Evolutionary conservation across 2,797 vertebrate genomes (phyloP).

Genomic region (Ciconia nigra): DNA sequence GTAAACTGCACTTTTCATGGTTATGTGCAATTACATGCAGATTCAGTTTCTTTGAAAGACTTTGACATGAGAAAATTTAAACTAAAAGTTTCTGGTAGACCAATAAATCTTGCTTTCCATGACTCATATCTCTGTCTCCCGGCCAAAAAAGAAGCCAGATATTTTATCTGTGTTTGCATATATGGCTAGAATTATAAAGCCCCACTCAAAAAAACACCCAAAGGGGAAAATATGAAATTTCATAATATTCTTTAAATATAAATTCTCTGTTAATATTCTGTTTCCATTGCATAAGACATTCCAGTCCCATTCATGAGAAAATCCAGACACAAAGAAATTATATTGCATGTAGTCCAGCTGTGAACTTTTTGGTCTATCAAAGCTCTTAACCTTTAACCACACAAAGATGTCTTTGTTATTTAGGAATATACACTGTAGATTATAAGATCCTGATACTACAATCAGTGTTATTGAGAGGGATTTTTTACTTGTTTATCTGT

Average conservation of each 20-base stretch:
- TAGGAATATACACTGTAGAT: neutral
- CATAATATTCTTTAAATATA: neutral
- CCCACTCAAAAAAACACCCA: neutral
- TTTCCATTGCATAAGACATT: neutral
- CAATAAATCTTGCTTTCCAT: constrained; percentile 44
- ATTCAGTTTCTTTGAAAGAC: constrained; percentile 25
- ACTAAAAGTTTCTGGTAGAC: constrained; percentile 28
- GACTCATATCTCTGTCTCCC: constrained; percentile 21
- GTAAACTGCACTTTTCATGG: neutral
- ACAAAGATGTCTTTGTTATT: neutral
- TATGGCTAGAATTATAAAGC: neutral
- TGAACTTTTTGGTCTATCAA: neutral
- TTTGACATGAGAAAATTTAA: constrained; percentile 54
- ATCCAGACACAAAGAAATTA: neutral
- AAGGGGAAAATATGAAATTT: neutral
- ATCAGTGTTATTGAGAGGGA: neutral
- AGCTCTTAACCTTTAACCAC: neutral
- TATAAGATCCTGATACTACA: neutral
- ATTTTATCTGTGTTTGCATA: neutral
- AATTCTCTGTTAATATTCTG: neutral
- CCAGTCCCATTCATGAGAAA: neutral
- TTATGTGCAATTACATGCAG: constrained; percentile 25
- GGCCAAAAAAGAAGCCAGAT: constrained; percentile 11
- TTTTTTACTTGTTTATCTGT: neutral
- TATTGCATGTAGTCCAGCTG: neutral